These are phyloP conservation scores for Pseudoips prasinana DNA, from an alignment of 2,888 invertebrate genomes.

Conservation along the genomic window DNA sequence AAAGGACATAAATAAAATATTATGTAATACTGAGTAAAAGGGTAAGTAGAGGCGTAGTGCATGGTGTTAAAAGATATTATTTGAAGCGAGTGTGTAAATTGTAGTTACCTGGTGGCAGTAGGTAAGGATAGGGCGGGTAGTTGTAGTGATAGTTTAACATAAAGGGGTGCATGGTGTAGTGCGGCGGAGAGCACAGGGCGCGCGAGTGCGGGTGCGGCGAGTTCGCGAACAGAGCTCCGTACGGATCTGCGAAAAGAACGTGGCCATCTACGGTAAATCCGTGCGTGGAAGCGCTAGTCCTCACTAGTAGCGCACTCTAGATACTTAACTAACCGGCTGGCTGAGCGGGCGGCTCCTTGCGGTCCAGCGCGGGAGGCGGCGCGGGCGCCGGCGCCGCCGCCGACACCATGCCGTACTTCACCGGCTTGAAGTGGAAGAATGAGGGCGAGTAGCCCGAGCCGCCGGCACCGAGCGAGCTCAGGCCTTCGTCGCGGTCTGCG, in stretches of 20 bases:
- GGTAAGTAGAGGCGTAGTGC: too few species aligned
- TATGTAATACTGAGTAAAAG: too few species aligned
- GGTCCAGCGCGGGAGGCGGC: slow-evolving; percentile 72
- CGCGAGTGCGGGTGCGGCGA: slow-evolving; percentile 74
- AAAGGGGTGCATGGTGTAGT: slow-evolving; percentile 75
- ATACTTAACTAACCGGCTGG: slow-evolving; percentile 83
- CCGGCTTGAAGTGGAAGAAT: slow-evolving; percentile 96
- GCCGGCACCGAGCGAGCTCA: slow-evolving; percentile 88
- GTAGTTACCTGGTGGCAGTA: slow-evolving; percentile 75
- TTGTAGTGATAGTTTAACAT: slow-evolving; percentile 75
- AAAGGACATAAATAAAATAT: too few species aligned
- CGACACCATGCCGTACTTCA: slow-evolving; percentile 88
- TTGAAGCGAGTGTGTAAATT: slow-evolving; percentile 28
- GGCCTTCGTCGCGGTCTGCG: slow-evolving; percentile 91
- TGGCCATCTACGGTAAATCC: slow-evolving; percentile 50
- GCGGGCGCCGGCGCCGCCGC: slow-evolving; percentile 62
- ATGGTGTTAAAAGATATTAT: background rate
- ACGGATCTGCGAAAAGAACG: slow-evolving; percentile 75
- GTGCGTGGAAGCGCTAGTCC: slow-evolving; percentile 68
- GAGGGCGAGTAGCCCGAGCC: slow-evolving; percentile 94
- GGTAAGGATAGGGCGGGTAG: slow-evolving; percentile 73
- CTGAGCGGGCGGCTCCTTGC: slow-evolving; percentile 80
- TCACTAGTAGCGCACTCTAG: slow-evolving; percentile 73
- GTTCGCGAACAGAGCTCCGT: slow-evolving; percentile 69
- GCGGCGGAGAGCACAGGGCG: slow-evolving; percentile 72